These are phyloP conservation scores for Eilema griseolum DNA, from an alignment of 2,888 invertebrate genomes.

Conservation along the genomic window DNA sequence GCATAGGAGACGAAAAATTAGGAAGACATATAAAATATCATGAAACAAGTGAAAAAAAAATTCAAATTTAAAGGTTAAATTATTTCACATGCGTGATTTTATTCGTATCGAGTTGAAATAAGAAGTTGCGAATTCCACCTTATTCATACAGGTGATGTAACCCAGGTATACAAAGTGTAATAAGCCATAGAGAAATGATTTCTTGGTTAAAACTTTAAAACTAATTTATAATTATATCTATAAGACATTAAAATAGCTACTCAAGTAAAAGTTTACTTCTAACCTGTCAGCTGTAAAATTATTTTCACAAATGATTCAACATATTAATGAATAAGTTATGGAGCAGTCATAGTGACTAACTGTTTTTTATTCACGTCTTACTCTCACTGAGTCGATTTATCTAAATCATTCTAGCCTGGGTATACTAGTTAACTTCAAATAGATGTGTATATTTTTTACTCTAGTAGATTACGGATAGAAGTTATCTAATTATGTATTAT, in stretches of 20 bases:
- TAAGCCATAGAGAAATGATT: too few species aligned
- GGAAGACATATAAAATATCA: background rate
- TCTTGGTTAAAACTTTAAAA: too few species aligned
- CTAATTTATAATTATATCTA: too few species aligned
- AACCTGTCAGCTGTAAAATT: background rate
- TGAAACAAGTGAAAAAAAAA: background rate
- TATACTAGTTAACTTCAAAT: background rate
- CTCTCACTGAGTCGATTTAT: background rate
- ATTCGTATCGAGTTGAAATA: background rate
- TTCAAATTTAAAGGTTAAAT: background rate
- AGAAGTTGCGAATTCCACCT: background rate
- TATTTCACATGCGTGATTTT: background rate
- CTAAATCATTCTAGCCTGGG: background rate
- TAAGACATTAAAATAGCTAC: background rate
- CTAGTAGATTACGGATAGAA: background rate
- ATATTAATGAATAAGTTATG: background rate
- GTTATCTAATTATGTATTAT: background rate
- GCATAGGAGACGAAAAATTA: background rate
- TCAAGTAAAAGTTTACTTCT: background rate
- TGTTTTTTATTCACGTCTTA: background rate
- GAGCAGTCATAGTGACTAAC: background rate
- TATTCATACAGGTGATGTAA: background rate
- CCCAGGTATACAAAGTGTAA: too few species aligned
- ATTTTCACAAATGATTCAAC: background rate
- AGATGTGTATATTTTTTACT: background rate